Evolutionary conservation across 2,113 vertebrate species (phyloP), one percentile per base, ranked within the genome.

Genomic region (Aramus guarauna): DNA sequence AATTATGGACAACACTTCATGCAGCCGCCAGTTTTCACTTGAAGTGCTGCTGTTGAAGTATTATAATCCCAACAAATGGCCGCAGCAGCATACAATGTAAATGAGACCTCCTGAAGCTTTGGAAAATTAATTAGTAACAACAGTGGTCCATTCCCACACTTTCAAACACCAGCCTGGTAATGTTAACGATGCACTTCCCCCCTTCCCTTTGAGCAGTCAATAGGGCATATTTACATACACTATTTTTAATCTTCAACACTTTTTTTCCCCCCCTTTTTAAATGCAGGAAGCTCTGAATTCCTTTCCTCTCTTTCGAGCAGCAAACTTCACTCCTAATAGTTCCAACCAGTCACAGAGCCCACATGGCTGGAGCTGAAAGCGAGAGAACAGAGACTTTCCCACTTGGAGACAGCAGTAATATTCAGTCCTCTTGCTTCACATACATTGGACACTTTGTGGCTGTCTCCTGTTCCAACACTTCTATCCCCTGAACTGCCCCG

Each of bases 1-100:
- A 98, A 98, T 98, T 98, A 98, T 95, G 96, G 97, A 96, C 97
- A 97, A 97, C 95, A 97, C 96, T 97, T 96, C 91, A 97, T 75
- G 95, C 94, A 95, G 96, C 96, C 95, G 92, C 96, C 92, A 92
- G 97, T 93, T 97, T 97, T 94, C 96, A 92, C 96, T 96, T 96
- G 95, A 97, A 97, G 96, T 95, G 94, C 96, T 97, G 96, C 97
- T 97, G 96, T 92, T 96, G 96, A 96, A 97, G 94, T 97, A 97
- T 97, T 97, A 95, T 97, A 97, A 97, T 97, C 96, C 96, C 96
- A 96, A 97, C 96, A 97, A 97, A 97, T 96, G 96, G 94, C 97
- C 86, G 3, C 97, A 87, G 93, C 84, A 93, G 94, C 93, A 91
- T 48, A 96, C 96, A 97, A 97, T 97, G 90, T 97, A 97, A 97